Conservation (phyloP, 2,113 vertebrate genomes). For the Pampusana beccarii region DNA sequence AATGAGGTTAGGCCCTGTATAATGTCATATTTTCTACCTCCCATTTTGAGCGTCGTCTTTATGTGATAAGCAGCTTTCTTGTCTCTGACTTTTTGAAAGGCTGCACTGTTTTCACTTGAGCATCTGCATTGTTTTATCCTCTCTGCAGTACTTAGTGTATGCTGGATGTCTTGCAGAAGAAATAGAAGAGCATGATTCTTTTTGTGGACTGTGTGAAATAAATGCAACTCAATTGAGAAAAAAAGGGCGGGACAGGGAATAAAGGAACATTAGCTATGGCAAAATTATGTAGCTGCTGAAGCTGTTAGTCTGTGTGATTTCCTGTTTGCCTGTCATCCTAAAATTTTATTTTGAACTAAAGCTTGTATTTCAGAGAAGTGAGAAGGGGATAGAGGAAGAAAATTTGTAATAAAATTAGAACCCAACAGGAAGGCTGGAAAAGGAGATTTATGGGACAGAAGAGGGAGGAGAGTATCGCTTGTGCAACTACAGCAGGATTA, state of each 20-base stretch:
- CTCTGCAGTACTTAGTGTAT: background rate
- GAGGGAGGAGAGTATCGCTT: background rate
- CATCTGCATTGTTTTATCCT: background rate
- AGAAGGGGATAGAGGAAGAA: background rate
- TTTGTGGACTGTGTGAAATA: background rate
- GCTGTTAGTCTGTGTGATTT: background rate
- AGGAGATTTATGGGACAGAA: background rate
- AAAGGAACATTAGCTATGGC: background rate
- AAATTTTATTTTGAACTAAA: background rate
- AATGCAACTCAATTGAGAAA: background rate
- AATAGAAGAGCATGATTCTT: background rate
- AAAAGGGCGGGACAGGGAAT: background rate
- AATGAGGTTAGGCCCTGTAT: background rate
- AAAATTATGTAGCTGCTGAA: background rate
- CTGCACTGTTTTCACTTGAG: background rate
- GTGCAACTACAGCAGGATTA: background rate
- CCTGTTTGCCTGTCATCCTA: background rate
- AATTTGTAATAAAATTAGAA: background rate
- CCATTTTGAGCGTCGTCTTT: background rate
- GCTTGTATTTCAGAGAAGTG: background rate
- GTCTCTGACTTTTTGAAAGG: background rate
- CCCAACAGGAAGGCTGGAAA: background rate
- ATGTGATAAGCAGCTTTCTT: background rate
- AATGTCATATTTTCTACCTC: background rate
- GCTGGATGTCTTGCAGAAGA: background rate